These are phyloP conservation scores for Apis laboriosa DNA, from an alignment of 1,140 invertebrate genomes.

Conservation along the genomic window DNA sequence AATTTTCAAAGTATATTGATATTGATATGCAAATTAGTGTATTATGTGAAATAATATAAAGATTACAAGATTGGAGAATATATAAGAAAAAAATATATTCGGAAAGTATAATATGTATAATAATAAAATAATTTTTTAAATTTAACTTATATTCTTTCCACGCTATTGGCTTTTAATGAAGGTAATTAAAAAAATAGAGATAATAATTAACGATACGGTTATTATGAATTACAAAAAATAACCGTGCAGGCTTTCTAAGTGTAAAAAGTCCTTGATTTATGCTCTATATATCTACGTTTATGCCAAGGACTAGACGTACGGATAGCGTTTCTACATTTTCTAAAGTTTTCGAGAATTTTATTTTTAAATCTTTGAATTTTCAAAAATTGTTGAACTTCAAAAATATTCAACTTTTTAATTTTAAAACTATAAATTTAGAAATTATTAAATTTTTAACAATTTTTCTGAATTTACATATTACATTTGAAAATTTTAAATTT, in stretches of 20 bases:
- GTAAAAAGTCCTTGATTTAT: slow-evolving; percentile 68
- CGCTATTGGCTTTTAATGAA: background rate
- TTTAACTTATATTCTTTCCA: background rate
- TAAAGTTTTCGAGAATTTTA: too few relatives aligned
- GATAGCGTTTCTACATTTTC: too few relatives aligned
- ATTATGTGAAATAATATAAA: background rate
- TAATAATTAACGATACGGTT: background rate
- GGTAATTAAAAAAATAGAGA: background rate
- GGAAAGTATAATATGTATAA: background rate
- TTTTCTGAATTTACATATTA: too few relatives aligned
- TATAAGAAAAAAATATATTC: background rate
- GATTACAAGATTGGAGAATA: background rate
- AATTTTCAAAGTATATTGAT: background rate
- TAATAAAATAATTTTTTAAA: background rate
- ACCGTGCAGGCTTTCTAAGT: slow-evolving; percentile 64
- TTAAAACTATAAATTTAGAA: background rate
- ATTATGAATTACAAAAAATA: background rate
- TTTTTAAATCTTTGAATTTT: background rate
- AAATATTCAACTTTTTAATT: background rate
- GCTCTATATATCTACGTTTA: slow-evolving; percentile 65
- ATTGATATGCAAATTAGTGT: background rate
- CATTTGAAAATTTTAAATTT: background rate
- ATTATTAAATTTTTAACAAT: background rate
- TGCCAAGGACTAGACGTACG: slow-evolving; percentile 31
- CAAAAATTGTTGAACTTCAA: background rate